Percentiles rank a stretch among this genome's conserved stretches.
Conservation (phyloP, 2,113 vertebrate species). For the Australoheros scitulus region DNA sequence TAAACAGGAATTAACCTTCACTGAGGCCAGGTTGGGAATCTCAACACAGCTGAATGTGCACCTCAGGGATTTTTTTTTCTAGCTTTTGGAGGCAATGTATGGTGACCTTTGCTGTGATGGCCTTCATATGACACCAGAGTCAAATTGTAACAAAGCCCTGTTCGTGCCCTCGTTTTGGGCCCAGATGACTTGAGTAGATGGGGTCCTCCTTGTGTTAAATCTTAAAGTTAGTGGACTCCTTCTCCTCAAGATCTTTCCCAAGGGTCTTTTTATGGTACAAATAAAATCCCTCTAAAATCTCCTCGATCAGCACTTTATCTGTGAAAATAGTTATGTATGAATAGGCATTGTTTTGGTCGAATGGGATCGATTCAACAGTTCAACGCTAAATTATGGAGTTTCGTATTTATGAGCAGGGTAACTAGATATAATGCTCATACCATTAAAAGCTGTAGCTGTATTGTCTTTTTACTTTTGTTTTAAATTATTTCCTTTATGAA, state of each 20-base stretch:
- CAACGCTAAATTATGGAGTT: slow-evolving; percentile 68
- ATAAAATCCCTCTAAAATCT: slow-evolving; percentile 73
- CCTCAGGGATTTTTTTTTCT: slow-evolving; percentile 83
- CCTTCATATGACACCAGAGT: slow-evolving; percentile 63
- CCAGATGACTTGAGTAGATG: slow-evolving; percentile 26
- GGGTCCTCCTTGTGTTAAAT: slow-evolving; percentile 51
- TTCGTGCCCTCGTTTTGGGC: slow-evolving; percentile 37
- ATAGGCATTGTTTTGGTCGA: slow-evolving; percentile 71
- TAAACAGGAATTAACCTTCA: slow-evolving; percentile 64
- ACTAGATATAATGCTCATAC: slow-evolving; percentile 64
- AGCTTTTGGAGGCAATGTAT: slow-evolving; percentile 80
- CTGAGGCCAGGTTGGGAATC: slow-evolving; percentile 72
- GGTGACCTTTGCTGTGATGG: slow-evolving; percentile 79
- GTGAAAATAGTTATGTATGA: slow-evolving; percentile 75
- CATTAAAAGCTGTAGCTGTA: slow-evolving; percentile 80
- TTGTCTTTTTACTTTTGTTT: slow-evolving; percentile 85
- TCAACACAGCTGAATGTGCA: slow-evolving; percentile 80
- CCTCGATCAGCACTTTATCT: slow-evolving; percentile 83
- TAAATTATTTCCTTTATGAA: slow-evolving; percentile 82
- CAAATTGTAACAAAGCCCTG: slow-evolving; percentile 58
- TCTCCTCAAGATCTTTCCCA: slow-evolving; percentile 49
- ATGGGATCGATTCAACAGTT: slow-evolving; percentile 72
- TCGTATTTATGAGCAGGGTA: slow-evolving; percentile 74
- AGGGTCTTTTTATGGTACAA: slow-evolving; percentile 76
- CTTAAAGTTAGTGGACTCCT: slow-evolving; percentile 62